Evolutionary conservation across 2,888 invertebrate genomes (phyloP), one percentile per base, ranked within the genome.

Genomic region (Argynnis bischoffii): DNA sequence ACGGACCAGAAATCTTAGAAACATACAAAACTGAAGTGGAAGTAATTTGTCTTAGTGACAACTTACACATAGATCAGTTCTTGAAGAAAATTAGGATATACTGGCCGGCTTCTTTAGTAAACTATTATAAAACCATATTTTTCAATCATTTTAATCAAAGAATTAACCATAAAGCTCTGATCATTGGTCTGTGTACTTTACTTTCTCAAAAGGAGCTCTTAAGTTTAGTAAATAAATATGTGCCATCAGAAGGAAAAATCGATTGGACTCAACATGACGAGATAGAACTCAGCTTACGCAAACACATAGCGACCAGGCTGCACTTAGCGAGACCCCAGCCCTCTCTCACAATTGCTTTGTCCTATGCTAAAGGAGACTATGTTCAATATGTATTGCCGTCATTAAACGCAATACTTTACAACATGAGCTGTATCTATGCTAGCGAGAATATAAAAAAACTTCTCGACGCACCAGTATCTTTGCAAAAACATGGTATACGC

Each of bases 311-410:
- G 3, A 83, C 82, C 73, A 76, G 79, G 68, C 78, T 89, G 75
- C 77, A 86, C 68, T 67, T 82, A n/a, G 81, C 87, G 50, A 82
- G 90, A 72, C 89, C 89, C 4, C 76, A 82, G 6, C 74, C 79
- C 4, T 70, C 81, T 8, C 74, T 85, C 47, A 80, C 85, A 6
- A 67, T 76, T 4, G 76, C 87, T 1, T 72, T 90, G 46, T 76
- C 70, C 63, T 91, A 84, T 69, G 87, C 89, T 3, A 85, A 83
- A 76, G 87, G 88, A 31, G 89, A 90, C 73, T 89, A 89, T 69
- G 78, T 89, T 53, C 87, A 89, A 69, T 85, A 77, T 66, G 77
- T 79, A 11, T 77, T 89, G 14, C 84, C 86, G 4, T 88, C 90
- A 18, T 75, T 90, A 8, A 80, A 76, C 66, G 78, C 89, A 6